Percentiles rank a stretch among this genome's conserved stretches.
phyloP scores from a whole-genome alignment of 1,140 invertebrate species.

The Galendromus occidentalis region DNA sequence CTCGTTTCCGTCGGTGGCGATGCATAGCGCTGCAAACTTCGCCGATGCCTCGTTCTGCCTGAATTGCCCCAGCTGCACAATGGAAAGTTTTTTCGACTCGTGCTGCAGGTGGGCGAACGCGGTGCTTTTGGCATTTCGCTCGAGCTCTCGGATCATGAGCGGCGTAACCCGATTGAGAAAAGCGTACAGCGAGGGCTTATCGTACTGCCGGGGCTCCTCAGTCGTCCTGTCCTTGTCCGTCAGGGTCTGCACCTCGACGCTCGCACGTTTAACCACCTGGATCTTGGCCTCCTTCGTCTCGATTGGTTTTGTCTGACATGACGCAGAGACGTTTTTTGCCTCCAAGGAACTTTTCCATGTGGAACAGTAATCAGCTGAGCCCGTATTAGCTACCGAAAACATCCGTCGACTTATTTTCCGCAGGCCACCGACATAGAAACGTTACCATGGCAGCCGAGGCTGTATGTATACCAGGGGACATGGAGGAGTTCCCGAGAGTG shows the following conservation, averaged over 20 bases:
- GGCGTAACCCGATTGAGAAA: background rate
- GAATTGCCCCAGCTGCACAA: background rate
- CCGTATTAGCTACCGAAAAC: background rate
- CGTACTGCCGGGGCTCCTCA: background rate
- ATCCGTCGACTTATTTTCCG: background rate
- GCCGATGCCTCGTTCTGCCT: background rate
- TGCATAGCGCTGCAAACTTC: background rate
- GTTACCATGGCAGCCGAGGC: background rate
- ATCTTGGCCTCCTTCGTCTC: constrained; percentile 2
- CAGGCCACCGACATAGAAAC: background rate
- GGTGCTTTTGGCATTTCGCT: background rate
- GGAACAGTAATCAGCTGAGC: background rate
- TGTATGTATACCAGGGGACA: too few relatives aligned
- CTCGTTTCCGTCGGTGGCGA: background rate
- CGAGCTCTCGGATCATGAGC: background rate
- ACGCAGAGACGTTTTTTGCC: background rate
- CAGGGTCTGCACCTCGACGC: background rate
- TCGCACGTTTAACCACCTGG: background rate
- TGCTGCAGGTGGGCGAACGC: constrained; percentile 6
- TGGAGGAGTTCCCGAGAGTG: too few relatives aligned
- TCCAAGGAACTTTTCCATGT: background rate
- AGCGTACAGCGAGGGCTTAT: constrained; percentile 1
- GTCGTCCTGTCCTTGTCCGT: background rate
- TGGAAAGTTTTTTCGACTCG: background rate
- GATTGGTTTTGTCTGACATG: background rate